Evolutionary conservation across 2,797 vertebrate genomes (phyloP).

Genomic region (Sebastes reedi): DNA sequence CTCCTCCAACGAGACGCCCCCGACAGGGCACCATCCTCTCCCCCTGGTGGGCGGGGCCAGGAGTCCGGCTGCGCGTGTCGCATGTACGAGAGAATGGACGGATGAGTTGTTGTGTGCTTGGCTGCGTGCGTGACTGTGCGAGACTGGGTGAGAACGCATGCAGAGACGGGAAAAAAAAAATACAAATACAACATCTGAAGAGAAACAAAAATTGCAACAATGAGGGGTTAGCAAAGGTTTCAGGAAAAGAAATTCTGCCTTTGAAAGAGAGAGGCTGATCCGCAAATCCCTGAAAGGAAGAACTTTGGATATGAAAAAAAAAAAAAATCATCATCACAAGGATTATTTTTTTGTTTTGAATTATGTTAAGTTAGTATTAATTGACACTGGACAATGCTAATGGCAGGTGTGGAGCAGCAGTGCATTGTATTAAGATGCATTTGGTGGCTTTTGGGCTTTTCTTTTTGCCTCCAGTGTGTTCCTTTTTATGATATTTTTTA

Average conservation of each 20-base stretch:
- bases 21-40: constrained; percentile 76
- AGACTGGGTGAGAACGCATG: constrained; percentile 93
- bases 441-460: constrained; percentile 87
- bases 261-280: constrained; percentile 88
- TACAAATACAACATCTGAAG: constrained; percentile 74
- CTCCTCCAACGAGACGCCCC: constrained; percentile 83
- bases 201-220: constrained; percentile 74
- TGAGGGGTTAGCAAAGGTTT: constrained; percentile 64
- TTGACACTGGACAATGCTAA: constrained; percentile 95
- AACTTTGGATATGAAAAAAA: constrained; percentile 74
- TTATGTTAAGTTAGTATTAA: constrained; percentile 87
- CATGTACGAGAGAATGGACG: constrained; percentile 84
- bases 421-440: constrained; percentile 80
- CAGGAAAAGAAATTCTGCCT: constrained; percentile 83
- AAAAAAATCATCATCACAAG: constrained; percentile 83
- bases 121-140: constrained; percentile 79
- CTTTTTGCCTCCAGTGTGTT: constrained; percentile 92
- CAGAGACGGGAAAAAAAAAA: constrained; percentile 75
- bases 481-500: constrained; percentile 81
- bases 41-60: constrained; percentile 85
- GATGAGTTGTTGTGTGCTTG: constrained; percentile 87
- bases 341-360: constrained; percentile 74
- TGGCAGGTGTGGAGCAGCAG: constrained; percentile 90
- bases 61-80: constrained; percentile 86
- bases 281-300: constrained; percentile 81